Conservation (phyloP, 2,113 vertebrate genomes). For the Hemiscyllium ocellatum region DNA sequence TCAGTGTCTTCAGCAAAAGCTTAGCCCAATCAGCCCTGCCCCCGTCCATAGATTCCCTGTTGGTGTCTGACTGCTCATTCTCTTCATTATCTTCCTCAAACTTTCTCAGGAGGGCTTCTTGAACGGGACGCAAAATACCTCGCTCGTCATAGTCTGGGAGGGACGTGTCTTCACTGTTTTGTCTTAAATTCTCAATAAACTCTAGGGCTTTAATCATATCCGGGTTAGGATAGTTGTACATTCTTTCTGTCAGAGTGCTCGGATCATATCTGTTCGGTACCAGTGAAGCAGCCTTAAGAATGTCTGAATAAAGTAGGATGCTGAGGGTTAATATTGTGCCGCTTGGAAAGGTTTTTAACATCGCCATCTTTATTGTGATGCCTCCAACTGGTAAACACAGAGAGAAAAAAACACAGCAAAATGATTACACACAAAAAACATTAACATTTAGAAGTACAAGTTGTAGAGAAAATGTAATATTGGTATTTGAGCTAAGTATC, state of each 20-base stretch:
- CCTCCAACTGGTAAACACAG: not conserved
- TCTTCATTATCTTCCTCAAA: constrained; percentile 60
- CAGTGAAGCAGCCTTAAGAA: not conserved
- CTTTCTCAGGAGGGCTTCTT: constrained; percentile 59
- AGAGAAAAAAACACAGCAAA: not conserved
- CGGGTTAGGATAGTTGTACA: constrained; percentile 59
- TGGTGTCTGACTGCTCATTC: constrained; percentile 48
- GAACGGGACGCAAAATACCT: constrained; percentile 55
- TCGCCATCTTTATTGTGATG: constrained; percentile 19
- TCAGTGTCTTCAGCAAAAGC: constrained; percentile 72
- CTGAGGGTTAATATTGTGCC: not conserved
- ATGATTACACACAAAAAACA: not conserved
- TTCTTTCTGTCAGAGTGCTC: constrained; percentile 46
- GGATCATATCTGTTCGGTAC: not conserved
- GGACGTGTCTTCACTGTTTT: constrained; percentile 63
- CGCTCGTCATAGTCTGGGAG: constrained; percentile 55
- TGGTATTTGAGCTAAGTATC: not conserved
- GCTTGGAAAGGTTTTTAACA: not conserved
- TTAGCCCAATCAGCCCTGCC: constrained; percentile 76
- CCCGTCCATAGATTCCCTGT: constrained; percentile 61
- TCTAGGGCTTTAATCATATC: constrained; percentile 90
- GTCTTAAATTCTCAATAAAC: constrained; percentile 84
- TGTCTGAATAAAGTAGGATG: not conserved
- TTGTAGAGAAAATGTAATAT: not conserved
- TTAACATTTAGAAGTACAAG: not conserved